phyloP scores from a whole-genome alignment of 2,113 vertebrate genomes.

The Dipodomys merriami region DNA sequence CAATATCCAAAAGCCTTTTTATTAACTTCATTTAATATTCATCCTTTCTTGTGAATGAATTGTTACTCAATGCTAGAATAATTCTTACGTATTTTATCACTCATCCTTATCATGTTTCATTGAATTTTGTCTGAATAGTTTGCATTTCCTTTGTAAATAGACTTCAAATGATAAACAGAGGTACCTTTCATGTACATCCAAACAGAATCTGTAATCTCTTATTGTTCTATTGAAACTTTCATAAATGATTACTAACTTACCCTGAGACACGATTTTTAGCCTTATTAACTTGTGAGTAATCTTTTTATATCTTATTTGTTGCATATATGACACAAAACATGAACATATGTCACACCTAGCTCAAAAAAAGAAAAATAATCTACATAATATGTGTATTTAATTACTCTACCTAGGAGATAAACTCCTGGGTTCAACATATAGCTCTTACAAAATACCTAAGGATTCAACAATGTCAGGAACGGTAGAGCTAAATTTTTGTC shows the following conservation, averaged over 20 bases:
- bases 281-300: conserved; percentile 5
- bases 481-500: neutral
- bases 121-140: conserved; percentile 20
- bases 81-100: conserved; percentile 33
- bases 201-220: conserved; percentile 22
- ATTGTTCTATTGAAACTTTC: conserved; percentile 10
- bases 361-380: neutral
- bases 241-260: neutral
- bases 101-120: conserved; percentile 36
- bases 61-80: conserved; percentile 10
- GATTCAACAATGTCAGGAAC: neutral
- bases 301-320: neutral
- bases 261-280: neutral
- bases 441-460: conserved; percentile 9
- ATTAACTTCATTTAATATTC: conserved; percentile 57
- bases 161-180: conserved; percentile 20
- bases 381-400: neutral
- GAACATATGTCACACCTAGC: neutral
- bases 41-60: neutral
- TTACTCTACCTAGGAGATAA: neutral
- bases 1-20: neutral
- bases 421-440: neutral
- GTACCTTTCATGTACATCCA: neutral
- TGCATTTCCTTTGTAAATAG: conserved; percentile 33
- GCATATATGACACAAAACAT: neutral